A percentile compares a stretch with the other conserved stretches of the same genome.
Conservation (phyloP, 2,888 invertebrate species). For the Morpho deidamia region DNA sequence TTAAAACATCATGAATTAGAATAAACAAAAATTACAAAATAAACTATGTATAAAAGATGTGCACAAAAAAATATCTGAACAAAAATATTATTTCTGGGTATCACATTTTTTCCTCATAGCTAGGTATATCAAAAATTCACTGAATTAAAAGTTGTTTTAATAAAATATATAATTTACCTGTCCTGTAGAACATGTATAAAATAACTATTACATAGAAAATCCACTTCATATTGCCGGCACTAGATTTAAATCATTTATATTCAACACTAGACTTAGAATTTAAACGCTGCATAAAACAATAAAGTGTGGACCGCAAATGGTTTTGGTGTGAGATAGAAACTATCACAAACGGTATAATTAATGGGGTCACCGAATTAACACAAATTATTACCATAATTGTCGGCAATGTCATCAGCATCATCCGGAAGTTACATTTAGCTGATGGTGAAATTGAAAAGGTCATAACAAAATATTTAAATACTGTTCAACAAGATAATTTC, state of each 20-base stretch:
- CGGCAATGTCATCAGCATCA: conserved; percentile 25
- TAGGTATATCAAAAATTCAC: too few relatives aligned
- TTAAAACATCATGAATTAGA: too few relatives aligned
- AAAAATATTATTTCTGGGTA: too few relatives aligned
- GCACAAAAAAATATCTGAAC: too few relatives aligned
- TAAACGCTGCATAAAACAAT: conserved; percentile 16
- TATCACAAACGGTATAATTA: conserved; percentile 30
- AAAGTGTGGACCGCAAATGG: conserved; percentile 29
- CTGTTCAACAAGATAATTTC: too few relatives aligned
- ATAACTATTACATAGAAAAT: conserved; percentile 50
- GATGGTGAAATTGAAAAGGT: conserved; percentile 25
- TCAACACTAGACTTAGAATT: too few relatives aligned
- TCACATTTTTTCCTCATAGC: too few relatives aligned
- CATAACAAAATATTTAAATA: background rate
- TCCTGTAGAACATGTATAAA: conserved; percentile 50
- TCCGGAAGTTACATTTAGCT: conserved; percentile 22
- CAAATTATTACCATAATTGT: conserved; percentile 26
- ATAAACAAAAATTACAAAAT: too few relatives aligned
- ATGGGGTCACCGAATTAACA: conserved; percentile 34
- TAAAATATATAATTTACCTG: conserved; percentile 36
- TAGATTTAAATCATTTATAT: conserved; percentile 1
- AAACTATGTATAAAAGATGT: conserved; percentile 8
- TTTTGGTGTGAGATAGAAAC: conserved; percentile 18
- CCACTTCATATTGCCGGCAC: conserved; percentile 49
- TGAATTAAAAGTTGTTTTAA: too few relatives aligned